Evolutionary conservation across 1,140 invertebrate species (phyloP), one percentile per base, ranked within the genome.

Genomic region (Argopecten irradians): DNA sequence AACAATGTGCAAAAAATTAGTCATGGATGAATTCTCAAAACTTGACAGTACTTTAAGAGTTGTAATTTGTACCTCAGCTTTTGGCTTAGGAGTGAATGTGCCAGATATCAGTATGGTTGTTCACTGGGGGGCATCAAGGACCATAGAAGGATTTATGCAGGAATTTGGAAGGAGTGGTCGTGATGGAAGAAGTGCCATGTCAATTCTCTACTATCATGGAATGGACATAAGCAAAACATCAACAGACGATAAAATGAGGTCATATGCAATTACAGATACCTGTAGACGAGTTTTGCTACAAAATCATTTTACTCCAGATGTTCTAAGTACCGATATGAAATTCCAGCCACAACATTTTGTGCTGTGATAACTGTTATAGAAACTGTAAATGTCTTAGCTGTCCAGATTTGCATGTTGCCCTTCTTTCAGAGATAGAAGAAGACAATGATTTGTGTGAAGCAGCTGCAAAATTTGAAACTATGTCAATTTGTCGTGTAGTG

Each of bases 171-270:
- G 36, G 36, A 46, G 43, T 46, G 43, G 43, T 46, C 43, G 43
- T 1, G 43, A 46, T 46, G 43, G 43, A 46, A 14, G 43, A 46
- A 46, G 43, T 46, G 43, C 43, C 14, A 46, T 86, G n/a, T 86
- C 85, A 33, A 14, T 86, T 55, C 8, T 86, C 32, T 86, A 86
- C 32, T 86, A 55, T 46, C 85, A 86, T 86, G 39, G 39, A 86
- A 33, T 22, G 34, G 85, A 86, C 41, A 55, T 55, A 9, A 86
- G 41, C 85, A 86, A 43, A 33, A 55, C 34, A 55, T 39, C 85
- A 28, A 86, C 85, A 86, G 85, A 86, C 33, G 46, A 46, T 13
- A 46, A 71, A 7, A 43, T 19, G 39, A 86, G n/a, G 43, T 34
- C 28, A 71, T 86, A 32, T 34, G 41, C 39, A 16, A 55, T 34